Base-by-base conservation (phyloP, 2,797 vertebrate genomes). In the Saguinus oedipus region DNA sequence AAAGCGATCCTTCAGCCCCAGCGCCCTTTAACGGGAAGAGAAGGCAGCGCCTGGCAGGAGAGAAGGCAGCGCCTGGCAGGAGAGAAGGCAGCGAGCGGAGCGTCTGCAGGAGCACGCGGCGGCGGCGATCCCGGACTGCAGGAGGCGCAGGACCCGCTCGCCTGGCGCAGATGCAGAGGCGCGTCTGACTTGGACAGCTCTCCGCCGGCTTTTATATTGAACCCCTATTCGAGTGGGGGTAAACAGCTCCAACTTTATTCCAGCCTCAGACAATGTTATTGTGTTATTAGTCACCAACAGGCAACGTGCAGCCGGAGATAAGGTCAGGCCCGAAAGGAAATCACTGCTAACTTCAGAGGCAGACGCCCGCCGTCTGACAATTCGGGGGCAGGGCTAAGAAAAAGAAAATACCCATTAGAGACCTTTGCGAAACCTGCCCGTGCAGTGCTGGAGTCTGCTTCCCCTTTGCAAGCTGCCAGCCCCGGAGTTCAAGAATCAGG, bases 231-330 rank as follows among this genome's bases (percentile, higher is more conserved):
- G 98, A 97, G 98, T 97, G 97, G 98, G 99, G 98, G 99, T 99
- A 99, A 99, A 98, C 99, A 98, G 98, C 98, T 97, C 97, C 98
- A 96, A 98, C 99, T 98, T 98, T 98, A 98, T 98, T 98, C 98
- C 98, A 98, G 98, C 98, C 98, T 97, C 97, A 99, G 98, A 99
- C 99, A 99, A 98, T 99, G 98, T 98, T 99, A 98, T 99, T 99
- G 98, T 99, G 98, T 98, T 98, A 98, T 99, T 98, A 98, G 98
- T 99, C 98, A 98, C 99, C 98, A 98, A 98, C 98, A 98, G 98
- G 99, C 98, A 99, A 99, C 98, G 98, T 98, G 99, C 98, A 98
- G 98, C 95, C 97, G 97, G 97, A 99, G 99, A 99, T 99, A 99
- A 99, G 99, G 98, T 98, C 94, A 6, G 97, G 97, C 98, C 98